These are phyloP conservation scores for Timema cristinae DNA, from an alignment of 2,888 invertebrate species.

Conservation along the genomic window DNA sequence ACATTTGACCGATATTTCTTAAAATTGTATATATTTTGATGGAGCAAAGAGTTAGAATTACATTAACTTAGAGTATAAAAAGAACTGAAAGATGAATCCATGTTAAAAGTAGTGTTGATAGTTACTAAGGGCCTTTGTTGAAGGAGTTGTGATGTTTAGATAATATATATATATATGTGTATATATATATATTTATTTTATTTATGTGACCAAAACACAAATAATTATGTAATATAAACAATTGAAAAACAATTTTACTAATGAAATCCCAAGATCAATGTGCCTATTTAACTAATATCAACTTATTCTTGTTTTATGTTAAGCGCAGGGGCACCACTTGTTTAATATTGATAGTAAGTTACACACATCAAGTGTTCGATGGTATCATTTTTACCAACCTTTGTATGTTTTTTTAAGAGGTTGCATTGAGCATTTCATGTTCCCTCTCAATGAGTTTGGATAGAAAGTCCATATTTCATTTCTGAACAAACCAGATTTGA, in stretches of 20 bases:
- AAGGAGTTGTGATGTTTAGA: constrained; percentile 15
- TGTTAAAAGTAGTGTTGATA: constrained; percentile 15
- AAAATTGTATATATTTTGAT: too few species aligned
- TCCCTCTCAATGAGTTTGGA: too few species aligned
- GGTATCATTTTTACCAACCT: neutral
- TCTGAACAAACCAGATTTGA: too few species aligned
- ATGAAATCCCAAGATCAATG: constrained; percentile 30
- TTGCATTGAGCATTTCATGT: neutral
- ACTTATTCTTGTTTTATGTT: constrained; percentile 17
- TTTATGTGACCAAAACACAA: constrained; percentile 12
- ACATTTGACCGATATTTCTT: too few species aligned
- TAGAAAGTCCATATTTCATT: too few species aligned
- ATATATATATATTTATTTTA: constrained; percentile 14
- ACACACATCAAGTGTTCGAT: neutral
- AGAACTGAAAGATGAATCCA: neutral
- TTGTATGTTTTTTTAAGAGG: neutral
- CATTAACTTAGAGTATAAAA: neutral
- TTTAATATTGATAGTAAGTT: neutral
- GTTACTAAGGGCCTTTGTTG: constrained; percentile 10
- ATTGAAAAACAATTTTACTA: constrained; percentile 23
- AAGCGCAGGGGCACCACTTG: neutral
- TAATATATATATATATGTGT: too few species aligned
- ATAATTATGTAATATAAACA: constrained; percentile 12
- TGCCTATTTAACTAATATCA: constrained; percentile 31
- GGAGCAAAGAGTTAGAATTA: too few species aligned